Evolutionary conservation across 2,113 vertebrate species (phyloP).

Genomic region (Podocnemis expansa): DNA sequence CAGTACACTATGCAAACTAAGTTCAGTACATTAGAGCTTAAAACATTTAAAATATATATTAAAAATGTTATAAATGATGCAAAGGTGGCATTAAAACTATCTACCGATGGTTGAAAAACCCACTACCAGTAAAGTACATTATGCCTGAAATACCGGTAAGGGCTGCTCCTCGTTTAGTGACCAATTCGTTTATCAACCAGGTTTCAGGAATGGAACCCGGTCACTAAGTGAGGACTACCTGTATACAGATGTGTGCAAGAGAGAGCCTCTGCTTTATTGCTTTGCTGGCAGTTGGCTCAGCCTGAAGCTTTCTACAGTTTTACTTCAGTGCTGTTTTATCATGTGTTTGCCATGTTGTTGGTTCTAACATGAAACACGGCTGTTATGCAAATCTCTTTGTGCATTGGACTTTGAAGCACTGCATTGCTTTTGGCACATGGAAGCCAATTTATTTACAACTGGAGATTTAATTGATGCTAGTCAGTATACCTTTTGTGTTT

Average conservation of each 20-base stretch:
- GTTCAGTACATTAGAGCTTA: too few species aligned
- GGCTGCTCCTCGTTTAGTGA: too few species aligned
- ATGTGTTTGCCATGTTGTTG: background rate
- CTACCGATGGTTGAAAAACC: too few species aligned
- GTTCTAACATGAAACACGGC: background rate
- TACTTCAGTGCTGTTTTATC: slow-evolving; percentile 19
- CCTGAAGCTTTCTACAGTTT: slow-evolving; percentile 22
- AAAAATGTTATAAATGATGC: too few species aligned
- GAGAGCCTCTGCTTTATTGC: slow-evolving; percentile 19
- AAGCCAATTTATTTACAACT: background rate
- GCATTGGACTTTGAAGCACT: background rate
- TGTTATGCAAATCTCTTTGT: background rate
- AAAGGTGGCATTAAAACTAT: too few species aligned
- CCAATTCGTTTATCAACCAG: too few species aligned
- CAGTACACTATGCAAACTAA: too few species aligned
- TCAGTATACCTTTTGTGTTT: background rate
- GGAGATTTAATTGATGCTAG: background rate
- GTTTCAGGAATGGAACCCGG: too few species aligned
- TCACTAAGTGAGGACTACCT: too few species aligned
- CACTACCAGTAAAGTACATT: too few species aligned
- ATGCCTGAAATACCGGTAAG: too few species aligned
- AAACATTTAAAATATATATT: too few species aligned
- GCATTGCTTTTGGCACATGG: background rate
- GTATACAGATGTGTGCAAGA: slow-evolving; percentile 37
- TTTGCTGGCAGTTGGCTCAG: background rate